These are phyloP conservation scores for Caenorhabditis brenneri DNA, from an alignment of 1,140 invertebrate genomes.

Conservation along the genomic window DNA sequence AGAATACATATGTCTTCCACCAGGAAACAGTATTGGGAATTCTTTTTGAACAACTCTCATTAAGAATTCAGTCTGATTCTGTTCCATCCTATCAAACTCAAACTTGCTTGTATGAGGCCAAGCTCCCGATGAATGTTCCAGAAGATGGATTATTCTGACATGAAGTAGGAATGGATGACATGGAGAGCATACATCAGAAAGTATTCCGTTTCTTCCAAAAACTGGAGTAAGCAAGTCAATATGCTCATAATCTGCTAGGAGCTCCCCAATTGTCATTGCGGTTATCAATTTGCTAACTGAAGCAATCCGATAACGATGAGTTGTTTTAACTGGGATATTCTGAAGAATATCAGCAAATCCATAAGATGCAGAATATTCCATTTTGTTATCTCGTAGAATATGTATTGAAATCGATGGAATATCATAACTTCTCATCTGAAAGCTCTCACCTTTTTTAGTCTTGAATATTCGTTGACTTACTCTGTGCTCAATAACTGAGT, in stretches of 20 bases:
- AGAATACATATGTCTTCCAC: conserved; percentile 68
- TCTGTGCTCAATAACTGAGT: conserved; percentile 13
- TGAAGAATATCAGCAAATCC: conserved; percentile 37
- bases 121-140: conserved; percentile 54
- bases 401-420: conserved; percentile 45
- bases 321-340: conserved; percentile 9
- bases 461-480: background rate
- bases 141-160: conserved; percentile 50
- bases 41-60: conserved; percentile 10
- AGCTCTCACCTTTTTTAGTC: background rate
- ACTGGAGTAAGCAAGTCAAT: conserved; percentile 1
- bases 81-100: conserved; percentile 34
- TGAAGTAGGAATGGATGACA: conserved; percentile 26
- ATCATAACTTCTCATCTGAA: conserved; percentile 43
- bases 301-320: conserved; percentile 52
- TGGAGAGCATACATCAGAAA: conserved; percentile 9
- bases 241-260: conserved; percentile 33
- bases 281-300: conserved; percentile 55
- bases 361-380: conserved; percentile 15
- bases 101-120: conserved; percentile 52
- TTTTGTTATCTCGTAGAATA: background rate
- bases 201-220: background rate
- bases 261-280: conserved; percentile 52
- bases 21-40: conserved; percentile 46
- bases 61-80: conserved; percentile 38